These are phyloP conservation scores for Propithecus perrieri DNA, from an alignment of 2,797 vertebrate genomes.

Conservation along the genomic window DNA sequence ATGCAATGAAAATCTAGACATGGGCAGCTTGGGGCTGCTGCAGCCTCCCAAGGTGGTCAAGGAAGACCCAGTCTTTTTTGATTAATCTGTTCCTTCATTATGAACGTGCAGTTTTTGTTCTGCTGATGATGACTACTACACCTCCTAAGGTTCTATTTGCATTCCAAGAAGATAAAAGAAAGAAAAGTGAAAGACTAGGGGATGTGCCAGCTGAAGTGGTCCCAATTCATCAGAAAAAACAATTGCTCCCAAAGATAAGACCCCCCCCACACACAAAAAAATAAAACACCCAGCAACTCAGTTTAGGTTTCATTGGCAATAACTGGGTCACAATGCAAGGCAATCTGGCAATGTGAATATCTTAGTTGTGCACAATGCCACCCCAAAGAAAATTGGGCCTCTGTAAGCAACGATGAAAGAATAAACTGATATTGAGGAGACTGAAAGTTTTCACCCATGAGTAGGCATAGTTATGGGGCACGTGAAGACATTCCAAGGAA, in stretches of 20 bases:
- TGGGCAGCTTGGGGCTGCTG: too few relatives aligned
- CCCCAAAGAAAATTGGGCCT: too few relatives aligned
- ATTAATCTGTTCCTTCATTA: background rate
- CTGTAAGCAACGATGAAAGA: background rate
- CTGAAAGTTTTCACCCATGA: too few relatives aligned
- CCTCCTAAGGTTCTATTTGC: background rate
- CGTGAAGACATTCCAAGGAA: background rate
- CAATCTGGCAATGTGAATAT: too few relatives aligned
- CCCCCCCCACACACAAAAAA: too few relatives aligned
- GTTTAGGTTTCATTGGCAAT: background rate
- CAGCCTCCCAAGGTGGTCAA: too few relatives aligned
- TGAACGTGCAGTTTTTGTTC: background rate
- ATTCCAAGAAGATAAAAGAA: background rate
- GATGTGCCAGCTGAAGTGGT: background rate
- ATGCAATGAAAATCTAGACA: background rate
- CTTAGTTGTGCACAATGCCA: fast-evolving
- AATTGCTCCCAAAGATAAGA: background rate
- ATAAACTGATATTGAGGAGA: background rate
- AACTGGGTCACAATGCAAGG: background rate
- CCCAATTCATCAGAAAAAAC: background rate
- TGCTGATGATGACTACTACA: background rate
- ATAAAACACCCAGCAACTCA: background rate
- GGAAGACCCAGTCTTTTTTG: background rate
- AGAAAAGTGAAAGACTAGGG: background rate
- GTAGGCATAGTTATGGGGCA: background rate